A percentile compares a stretch with the other conserved stretches of the same genome.
Evolutionary conservation across 2,797 vertebrate species (phyloP).

Genomic region (Liasis olivaceus): DNA sequence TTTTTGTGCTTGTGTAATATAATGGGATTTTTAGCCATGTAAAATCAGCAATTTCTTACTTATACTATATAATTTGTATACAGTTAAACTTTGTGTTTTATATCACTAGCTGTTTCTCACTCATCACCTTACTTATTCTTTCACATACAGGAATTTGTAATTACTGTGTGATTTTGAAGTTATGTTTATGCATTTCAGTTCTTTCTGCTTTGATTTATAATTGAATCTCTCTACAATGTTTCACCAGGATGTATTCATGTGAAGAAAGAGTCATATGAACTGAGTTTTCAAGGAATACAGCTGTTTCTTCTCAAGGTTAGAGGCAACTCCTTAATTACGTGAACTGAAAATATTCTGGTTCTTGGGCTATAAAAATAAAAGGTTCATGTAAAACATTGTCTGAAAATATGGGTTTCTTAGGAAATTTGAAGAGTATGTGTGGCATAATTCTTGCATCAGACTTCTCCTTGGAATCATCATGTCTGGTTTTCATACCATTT

Average conservation of each 20-base stretch:
- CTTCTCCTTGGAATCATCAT: not conserved
- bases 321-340: not conserved
- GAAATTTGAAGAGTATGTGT: not conserved
- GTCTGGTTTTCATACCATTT: not conserved
- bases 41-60: not conserved
- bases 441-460: not conserved
- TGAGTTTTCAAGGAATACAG: not conserved
- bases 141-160: not conserved
- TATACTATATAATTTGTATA: not conserved
- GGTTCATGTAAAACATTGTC: not conserved
- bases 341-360: not conserved
- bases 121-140: slow-evolving; percentile 1
- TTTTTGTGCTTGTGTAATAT: not conserved
- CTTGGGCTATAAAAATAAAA: not conserved
- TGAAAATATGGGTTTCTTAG: not conserved
- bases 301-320: not conserved
- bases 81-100: not conserved
- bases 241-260: slow-evolving; percentile 2
- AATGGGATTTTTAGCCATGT: slow-evolving; percentile 2
- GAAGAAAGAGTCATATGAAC: slow-evolving; percentile 4
- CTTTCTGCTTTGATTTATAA: slow-evolving; percentile 1
- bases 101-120: not conserved
- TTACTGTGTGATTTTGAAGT: not conserved
- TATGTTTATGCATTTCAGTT: not conserved
- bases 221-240: not conserved